A percentile compares a stretch with the other conserved stretches of the same genome.
These are phyloP conservation scores for Falco punctatus DNA, from an alignment of 2,113 vertebrate genomes.

Conservation along the genomic window DNA sequence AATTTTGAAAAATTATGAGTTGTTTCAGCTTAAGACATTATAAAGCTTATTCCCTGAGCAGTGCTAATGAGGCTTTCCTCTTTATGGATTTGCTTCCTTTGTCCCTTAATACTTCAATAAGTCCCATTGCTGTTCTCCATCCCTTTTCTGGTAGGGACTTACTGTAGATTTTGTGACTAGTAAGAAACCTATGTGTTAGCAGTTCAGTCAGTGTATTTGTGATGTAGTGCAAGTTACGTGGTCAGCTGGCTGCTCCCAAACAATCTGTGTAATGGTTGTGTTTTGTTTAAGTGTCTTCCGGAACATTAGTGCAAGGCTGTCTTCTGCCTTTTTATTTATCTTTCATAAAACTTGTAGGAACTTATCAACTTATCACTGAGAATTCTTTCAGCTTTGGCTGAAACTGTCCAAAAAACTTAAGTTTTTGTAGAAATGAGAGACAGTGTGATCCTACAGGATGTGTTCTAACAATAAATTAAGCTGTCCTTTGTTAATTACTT, in stretches of 20 bases:
- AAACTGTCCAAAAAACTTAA: not conserved
- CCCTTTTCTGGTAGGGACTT: not conserved
- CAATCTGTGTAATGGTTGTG: rapidly evolving
- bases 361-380: not conserved
- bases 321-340: not conserved
- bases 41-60: not conserved
- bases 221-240: rapidly evolving
- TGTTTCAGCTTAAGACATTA: not conserved
- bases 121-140: not conserved
- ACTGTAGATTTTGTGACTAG: not conserved
- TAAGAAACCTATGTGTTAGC: rapidly evolving
- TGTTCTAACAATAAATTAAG: not conserved
- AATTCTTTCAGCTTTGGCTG: not conserved
- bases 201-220: not conserved
- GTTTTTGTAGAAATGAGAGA: not conserved
- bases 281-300: not conserved
- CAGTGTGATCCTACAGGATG: not conserved
- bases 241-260: not conserved
- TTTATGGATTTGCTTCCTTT: not conserved
- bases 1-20: not conserved
- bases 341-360: not conserved
- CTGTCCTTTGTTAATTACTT: not conserved
- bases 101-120: not conserved
- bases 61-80: not conserved
- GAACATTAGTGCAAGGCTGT: not conserved